Conservation (phyloP, 1,140 invertebrate genomes). For the Harlomillsia oculata region DNA sequence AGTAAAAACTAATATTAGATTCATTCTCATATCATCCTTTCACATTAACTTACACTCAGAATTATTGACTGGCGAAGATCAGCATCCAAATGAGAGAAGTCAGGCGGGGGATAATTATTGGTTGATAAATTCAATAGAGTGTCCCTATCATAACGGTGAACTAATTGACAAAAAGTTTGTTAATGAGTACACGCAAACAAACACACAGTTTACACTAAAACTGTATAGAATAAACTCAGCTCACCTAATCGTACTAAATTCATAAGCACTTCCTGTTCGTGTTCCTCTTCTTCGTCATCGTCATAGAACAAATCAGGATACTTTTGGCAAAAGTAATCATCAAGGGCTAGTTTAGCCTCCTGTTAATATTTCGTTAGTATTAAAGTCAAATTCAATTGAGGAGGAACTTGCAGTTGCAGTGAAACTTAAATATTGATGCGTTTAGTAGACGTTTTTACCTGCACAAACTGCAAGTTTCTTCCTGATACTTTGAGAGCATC, state of each 20-base stretch:
- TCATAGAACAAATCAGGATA: constrained; percentile 25
- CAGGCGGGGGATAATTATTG: constrained; percentile 8
- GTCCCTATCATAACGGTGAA: constrained; percentile 18
- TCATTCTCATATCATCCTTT: too few species aligned
- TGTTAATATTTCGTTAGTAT: too few species aligned
- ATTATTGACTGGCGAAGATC: constrained; percentile 21
- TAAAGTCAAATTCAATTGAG: too few species aligned
- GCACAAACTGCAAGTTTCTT: constrained; percentile 67
- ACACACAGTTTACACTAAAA: neutral
- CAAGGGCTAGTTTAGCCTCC: constrained; percentile 73
- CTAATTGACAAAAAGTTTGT: neutral
- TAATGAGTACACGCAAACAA: neutral
- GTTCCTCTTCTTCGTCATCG: constrained; percentile 3
- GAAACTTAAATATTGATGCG: too few species aligned
- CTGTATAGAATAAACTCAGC: too few species aligned
- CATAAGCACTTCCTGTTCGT: too few species aligned
- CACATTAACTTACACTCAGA: constrained; percentile 26
- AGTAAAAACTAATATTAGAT: too few species aligned
- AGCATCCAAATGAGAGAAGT: constrained; percentile 31
- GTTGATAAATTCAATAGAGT: constrained; percentile 22
- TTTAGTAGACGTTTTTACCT: too few species aligned
- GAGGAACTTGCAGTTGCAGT: too few species aligned
- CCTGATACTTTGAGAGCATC: constrained; percentile 74
- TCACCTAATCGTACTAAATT: too few species aligned
- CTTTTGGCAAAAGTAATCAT: constrained; percentile 60